Base-by-base conservation (phyloP, 1,140 invertebrate genomes). In the Cotesia typhae region DNA sequence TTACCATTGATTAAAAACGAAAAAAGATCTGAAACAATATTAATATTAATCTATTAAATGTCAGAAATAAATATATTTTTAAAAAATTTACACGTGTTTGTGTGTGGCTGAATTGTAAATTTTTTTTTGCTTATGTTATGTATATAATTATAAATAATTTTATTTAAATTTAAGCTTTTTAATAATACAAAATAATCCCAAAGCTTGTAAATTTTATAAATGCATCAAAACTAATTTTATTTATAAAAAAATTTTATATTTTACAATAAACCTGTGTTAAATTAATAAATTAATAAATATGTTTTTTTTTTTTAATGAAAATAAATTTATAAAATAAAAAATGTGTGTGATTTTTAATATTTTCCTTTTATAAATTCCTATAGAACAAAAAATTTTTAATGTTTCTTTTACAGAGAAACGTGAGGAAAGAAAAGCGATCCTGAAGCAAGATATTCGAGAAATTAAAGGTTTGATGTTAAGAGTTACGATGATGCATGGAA, bases 381-480 rank as follows among this genome's bases (percentile, higher is more conserved):
- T 47, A 72, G 71, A 80, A 63, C 12, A 75, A 67, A 59, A 59
- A 66, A 55, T 72, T 66, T 38, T 72, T 55, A 9, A 70, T 70
- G 70, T 71, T 81, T 38, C 79, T 36, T 75, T 86, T 83, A 14
- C 81, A 85, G 83, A 85, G 71, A 79, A 74, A 72, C 79, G 78
- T 78, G 79, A 83, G 69, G 84, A 83, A 61, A 83, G 76, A 76
- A 81, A 77, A 79, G 75, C 77, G 71, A 79, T 81, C 75, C 80
- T 76, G 75, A 70, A 74, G 72, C 82, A 85, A 76, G 85, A 86
- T 86, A 78, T 85, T 85, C 85, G 77, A 75, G 82, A 87, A 82
- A 86, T 81, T 80, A 81, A 86, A 87, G 85, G 85, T 87, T 87
- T 83, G 83, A 76, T 73, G 73, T 71, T 75, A 76, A 72, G 66